Evolutionary conservation across 1,140 invertebrate genomes (phyloP).

Genomic region (Drosophila saltans): DNA sequence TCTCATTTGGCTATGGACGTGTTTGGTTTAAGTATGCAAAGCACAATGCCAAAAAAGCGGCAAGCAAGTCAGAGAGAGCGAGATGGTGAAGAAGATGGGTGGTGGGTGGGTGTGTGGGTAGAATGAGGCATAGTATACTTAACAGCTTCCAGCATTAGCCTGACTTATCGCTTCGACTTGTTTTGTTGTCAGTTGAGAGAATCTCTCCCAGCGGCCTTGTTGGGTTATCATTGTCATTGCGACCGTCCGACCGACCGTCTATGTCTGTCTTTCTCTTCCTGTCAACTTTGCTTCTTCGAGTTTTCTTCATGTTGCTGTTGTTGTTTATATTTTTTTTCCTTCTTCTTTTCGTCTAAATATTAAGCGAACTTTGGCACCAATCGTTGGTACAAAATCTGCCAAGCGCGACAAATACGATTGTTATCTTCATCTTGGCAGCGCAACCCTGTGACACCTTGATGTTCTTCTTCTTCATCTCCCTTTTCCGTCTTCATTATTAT

Average conservation of each 20-base stretch:
- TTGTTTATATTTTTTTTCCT: background rate
- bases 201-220: slow-evolving; percentile 51
- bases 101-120: background rate
- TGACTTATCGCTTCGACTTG: slow-evolving; percentile 39
- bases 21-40: slow-evolving; percentile 59
- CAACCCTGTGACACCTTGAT: slow-evolving; percentile 44
- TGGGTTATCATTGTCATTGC: slow-evolving; percentile 53
- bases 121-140: background rate
- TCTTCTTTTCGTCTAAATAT: slow-evolving; percentile 29
- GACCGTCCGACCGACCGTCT: background rate
- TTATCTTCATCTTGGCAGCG: slow-evolving; percentile 61
- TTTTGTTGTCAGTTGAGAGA: slow-evolving; percentile 29
- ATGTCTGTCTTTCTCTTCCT: slow-evolving; percentile 23
- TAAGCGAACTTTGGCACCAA: slow-evolving; percentile 43
- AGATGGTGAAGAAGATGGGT: background rate
- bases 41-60: slow-evolving; percentile 31
- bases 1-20: slow-evolving; percentile 53
- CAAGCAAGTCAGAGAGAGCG: background rate
- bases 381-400: slow-evolving; percentile 47
- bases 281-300: slow-evolving; percentile 23
- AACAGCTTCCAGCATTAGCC: slow-evolving; percentile 30
- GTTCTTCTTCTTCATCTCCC: slow-evolving; percentile 13
- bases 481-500: slow-evolving; percentile 59
- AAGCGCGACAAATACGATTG: slow-evolving; percentile 63
- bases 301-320: background rate